Evolutionary conservation across 2,888 invertebrate genomes (phyloP), one percentile per base, ranked within the genome.

Genomic region (Apeira syringaria): DNA sequence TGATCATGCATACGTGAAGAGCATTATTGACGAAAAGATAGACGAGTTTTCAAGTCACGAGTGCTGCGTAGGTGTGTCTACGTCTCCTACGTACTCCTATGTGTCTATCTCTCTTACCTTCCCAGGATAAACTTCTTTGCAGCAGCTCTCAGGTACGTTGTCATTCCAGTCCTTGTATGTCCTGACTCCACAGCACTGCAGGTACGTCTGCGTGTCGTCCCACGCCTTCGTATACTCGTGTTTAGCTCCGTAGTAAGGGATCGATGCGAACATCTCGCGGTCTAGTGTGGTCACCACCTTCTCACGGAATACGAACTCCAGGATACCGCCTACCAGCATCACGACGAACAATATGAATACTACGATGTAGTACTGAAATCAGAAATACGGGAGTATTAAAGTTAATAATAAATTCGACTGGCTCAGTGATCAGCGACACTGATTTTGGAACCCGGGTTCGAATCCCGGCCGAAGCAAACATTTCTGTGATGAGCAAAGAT

Each of bases 241-340:
- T 48, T 92, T 91, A 9, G 91, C 91, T 30, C 94, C 94, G 74
- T 97, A 97, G 51, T 92, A 91, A 4, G 93, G 92, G 62, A 97
- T 92, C 1, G 96, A 92, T 9, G 94, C 93, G 53, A 91, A 91
- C 95, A 97, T 94, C 80, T 95, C 94, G 56, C 94, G 93, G 66
- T 94, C 92, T 77, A 97, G 91, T 0, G 94, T 94, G 28, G 92
- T 92, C 36, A 93, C 84, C 18, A 98, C 95, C 80, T 97, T 95
- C 68, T 94, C 95, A 28, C 96, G 92, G 88, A 97, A 98, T 33
- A 98, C 97, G 75, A 97, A 97, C 37, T 96, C 96, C 40, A 98
- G 90, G 51, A 98, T 95, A 27, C 97, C 98, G 22, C 97, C 97
- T 47, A 98, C 94, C 53, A 98, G 85, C 93, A 98, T 95, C 50